Evolutionary conservation across 1,140 invertebrate genomes (phyloP), one percentile per base, ranked within the genome.

Genomic region (Aphelenchoides fujianensis): DNA sequence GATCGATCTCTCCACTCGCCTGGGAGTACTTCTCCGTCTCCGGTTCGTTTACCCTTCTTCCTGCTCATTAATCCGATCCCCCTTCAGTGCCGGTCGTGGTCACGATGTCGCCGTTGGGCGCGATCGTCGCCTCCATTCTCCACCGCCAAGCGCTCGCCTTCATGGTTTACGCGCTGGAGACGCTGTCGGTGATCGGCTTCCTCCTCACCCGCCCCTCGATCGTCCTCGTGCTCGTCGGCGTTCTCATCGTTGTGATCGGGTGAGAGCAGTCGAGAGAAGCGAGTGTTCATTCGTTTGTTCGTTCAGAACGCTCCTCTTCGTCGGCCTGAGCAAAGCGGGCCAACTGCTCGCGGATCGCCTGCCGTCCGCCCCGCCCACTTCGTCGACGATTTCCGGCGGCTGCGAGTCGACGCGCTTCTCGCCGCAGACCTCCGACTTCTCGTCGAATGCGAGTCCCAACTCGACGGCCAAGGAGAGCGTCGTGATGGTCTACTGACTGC

Each of bases 51-150:
- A n/a, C 41, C 12, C 23, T 48, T 48, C 12, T 23, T 48, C 12
- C 41, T 16, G 23, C 12, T 23, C 12, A 16, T 48, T 12, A 48
- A 48, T 68, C 30, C 3, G 54, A n/a, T n/a, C 59, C 61, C 30
- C 5, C 7, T 69, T 3, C 41, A 35, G 54, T 77, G 16, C 78
- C 78, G 3, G 75, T 80, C 16, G 75, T 78, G 31, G 70, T 79
- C 27, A 55, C 79, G 32, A 57, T 53, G 12, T 69, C 75, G 3
- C 78, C 78, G 7, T 19, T 74, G 27, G 79, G 75, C 19, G 64
- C 79, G 16, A 68, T 80, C 19, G 37, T 80, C 16, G 73, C 79
- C n/a, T 71, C 52, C n/a, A 79, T 81, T 61, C 73, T 81, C 52
- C 79, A 81, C 66, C 69, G 79, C 16, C 69, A 71, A 19, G 72